Base-by-base conservation (phyloP, 1,140 invertebrate species). In the Drosophila mauritiana region DNA sequence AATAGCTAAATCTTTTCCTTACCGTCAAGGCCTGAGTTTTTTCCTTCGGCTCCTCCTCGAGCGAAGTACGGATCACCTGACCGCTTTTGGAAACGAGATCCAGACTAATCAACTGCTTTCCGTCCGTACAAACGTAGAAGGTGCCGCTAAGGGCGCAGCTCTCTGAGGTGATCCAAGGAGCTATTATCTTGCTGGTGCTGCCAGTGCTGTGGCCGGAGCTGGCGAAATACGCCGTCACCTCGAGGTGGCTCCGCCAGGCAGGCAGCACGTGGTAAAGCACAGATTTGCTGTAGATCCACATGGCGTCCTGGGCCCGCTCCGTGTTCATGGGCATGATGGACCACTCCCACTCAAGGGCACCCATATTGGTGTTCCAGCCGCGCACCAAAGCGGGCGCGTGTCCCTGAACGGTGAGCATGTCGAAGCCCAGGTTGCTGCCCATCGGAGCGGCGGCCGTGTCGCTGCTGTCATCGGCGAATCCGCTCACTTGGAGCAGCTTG, bases 341-440 rank as follows among this genome's bases (percentile, higher is more conserved):
- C 95, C 95, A 95, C 78, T 95, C 95, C 93, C 93, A 94, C 12
- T 91, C 81, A 1, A 92, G 80, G 27, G 94, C 92, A 73, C 97
- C 97, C 80, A 94, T 95, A 13, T 94, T 94, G 13, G 94, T 91
- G 86, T 96, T 95, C 96, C 97, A 98, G 27, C 95, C 96, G 59
- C 97, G 93, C 11, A 98, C 94, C 58, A 96, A 91, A 55, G 94
- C 96, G 4, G 95, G 94, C 67, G 95, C 96, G 68, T 94, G 93
- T 13, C 96, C 96, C 58, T 94, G 95, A 1, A 98, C 94, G 0
- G 96, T 96, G 17, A 97, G 93, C 52, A 96, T 93, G 77, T 96
- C 95, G 76, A 91, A 93, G 7, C 78, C 88, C 20, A 83, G 27
- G 49, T 74, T 90, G 8, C 83, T 89, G 46, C 80, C 84, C 22